phyloP scores from a whole-genome alignment of 2,888 invertebrate species.

The Phytoseiulus persimilis region DNA sequence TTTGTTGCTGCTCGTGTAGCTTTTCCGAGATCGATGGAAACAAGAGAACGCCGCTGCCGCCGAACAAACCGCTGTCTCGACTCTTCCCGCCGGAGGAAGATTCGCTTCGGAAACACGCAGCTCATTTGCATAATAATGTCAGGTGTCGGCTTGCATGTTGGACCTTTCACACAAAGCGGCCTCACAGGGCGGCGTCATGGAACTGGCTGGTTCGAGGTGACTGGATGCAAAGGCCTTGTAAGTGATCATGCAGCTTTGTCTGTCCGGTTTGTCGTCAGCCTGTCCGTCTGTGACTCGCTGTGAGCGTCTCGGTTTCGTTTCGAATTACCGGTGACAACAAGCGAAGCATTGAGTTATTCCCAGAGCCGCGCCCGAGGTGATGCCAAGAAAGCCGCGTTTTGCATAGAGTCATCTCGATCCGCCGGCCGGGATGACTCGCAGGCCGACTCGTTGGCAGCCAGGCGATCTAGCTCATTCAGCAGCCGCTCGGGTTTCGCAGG shows the following conservation, averaged over 20 bases:
- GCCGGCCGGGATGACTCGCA: background rate
- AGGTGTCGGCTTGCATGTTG: background rate
- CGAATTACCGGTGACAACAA: slow-evolving; percentile 5
- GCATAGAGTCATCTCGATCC: background rate
- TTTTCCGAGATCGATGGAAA: background rate
- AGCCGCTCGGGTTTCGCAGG: background rate
- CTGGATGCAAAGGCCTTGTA: background rate
- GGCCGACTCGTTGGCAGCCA: background rate
- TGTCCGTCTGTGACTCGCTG: background rate
- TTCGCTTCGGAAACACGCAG: background rate
- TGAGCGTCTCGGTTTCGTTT: background rate
- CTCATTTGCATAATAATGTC: background rate
- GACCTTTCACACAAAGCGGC: background rate
- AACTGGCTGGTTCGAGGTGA: background rate
- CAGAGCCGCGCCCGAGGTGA: background rate
- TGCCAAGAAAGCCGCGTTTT: background rate
- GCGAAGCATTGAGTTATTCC: background rate
- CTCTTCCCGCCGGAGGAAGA: background rate
- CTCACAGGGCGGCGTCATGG: too few species aligned
- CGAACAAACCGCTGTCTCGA: background rate
- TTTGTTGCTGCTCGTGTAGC: background rate
- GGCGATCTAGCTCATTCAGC: background rate
- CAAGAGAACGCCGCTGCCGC: background rate
- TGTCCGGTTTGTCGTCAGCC: background rate
- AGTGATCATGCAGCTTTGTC: background rate